Base-by-base conservation (phyloP, 2,113 vertebrate genomes). In the Chlorocebus sabaeus region DNA sequence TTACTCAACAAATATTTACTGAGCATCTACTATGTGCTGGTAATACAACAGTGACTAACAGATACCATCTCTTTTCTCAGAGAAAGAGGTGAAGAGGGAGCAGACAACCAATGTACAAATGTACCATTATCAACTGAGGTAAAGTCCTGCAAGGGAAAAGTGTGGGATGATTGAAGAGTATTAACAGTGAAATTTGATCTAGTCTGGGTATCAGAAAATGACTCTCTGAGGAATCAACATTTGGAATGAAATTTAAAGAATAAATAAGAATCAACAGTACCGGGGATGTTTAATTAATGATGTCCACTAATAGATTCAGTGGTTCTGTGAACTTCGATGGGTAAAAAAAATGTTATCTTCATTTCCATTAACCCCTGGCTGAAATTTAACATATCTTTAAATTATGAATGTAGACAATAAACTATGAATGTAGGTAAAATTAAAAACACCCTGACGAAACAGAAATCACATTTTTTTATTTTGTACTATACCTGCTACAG, bases 181-280 rank as follows among this genome's bases (percentile, higher is more conserved):
- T 38, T 8, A 81, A 55, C 16, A 55, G 20, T 35, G 17, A 73
- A 87, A 82, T 75, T 0, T 59, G 38, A 90, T 64, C 50, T 38
- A 89, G 6, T 38, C 67, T 70, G 16, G 3, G 25, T 73, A 45
- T 75, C 6, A 73, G 23, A 92, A n/a, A 85, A 80, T 35, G 38
- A 45, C 32, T 83, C 45, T 45, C 84, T 25, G 4, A 70, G 30
- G 25, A 78, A 45, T 52, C 73, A 86, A 92, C 55, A 55, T 27
- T 64, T 57, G 18, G 68, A 61, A 86, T 78, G 30, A 97, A 93
- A 90, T 75, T 45, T 85, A 86, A 97, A 92, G 27, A 23, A n/a
- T 55, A 61, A 40, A 9, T 0, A 87, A 32, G 11, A 97, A 64
- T 61, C 17, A 5, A 2, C 35, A 50, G 73, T 32, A 68, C 10